Percentiles rank a stretch among this genome's conserved stretches.
phyloP scores from a whole-genome alignment of 2,113 vertebrate species.

The Sterna hirundo region DNA sequence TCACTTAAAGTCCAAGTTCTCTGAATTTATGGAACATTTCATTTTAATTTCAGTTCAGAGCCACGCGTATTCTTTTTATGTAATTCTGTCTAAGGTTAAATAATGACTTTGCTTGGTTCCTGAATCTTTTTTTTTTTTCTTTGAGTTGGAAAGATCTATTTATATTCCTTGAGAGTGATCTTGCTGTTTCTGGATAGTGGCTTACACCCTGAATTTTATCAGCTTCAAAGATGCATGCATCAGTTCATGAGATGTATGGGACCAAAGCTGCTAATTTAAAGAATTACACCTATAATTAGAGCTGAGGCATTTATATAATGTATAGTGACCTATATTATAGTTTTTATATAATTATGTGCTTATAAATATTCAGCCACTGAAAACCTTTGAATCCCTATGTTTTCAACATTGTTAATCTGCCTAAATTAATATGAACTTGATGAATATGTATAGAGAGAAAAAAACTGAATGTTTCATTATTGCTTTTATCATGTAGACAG shows the following conservation, averaged over 20 bases:
- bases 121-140: background rate
- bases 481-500: background rate
- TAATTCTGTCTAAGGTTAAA: background rate
- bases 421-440: background rate
- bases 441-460: background rate
- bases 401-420: background rate
- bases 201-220: background rate
- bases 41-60: background rate
- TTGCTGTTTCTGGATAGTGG: background rate
- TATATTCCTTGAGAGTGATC: background rate
- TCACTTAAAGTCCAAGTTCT: background rate
- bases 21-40: background rate
- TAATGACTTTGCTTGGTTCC: background rate
- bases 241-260: background rate
- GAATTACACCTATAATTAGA: background rate
- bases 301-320: background rate
- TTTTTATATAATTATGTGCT: background rate
- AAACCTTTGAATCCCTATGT: background rate
- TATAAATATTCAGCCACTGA: background rate
- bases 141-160: background rate
- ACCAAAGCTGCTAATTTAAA: background rate
- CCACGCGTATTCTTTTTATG: background rate
- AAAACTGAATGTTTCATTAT: background rate
- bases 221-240: background rate
- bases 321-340: background rate